Base-by-base conservation (phyloP, 2,113 vertebrate species). In the Salvelinus alpinus region DNA sequence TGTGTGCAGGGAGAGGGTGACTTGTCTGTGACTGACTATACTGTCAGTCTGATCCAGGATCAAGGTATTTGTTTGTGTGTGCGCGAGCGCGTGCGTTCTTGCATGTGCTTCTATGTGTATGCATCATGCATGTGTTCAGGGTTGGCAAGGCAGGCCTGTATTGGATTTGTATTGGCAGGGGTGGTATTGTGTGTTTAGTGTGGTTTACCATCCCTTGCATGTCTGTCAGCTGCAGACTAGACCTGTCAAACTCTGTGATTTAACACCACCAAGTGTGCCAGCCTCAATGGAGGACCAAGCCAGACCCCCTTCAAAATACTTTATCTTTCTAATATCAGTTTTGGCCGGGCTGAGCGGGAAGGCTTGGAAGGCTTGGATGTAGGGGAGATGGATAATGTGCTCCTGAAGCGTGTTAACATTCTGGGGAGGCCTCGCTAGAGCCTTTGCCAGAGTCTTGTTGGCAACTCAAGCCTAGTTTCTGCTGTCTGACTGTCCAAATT, bases 401-500 rank as follows among this genome's bases (percentile, higher is more conserved):
- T 71, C 25, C 29, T 13, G 12, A 70, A 31, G 64, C 72, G 84
- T 85, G 74, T 88, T 82, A 85, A 64, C 76, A 71, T 81, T 71
- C 83, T 82, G 86, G 84, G 82, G 80, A 78, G 82, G 80, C 88
- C 76, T 72, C 75, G 72, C 82, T 69, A 62, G 38, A 78, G 73
- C 74, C 82, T 71, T 71, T 82, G 85, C 84, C 83, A 90, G 82
- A 81, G 72, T 73, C 67, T 64, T 76, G 76, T 85, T 84, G 86
- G 81, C 79, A 80, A 81, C 82, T 48, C 81, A 82, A 54, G 83
- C 83, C 77, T 88, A 83, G 80, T 72, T 86, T 82, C 74, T 87
- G 79, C 82, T 87, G 70, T 73, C 72, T 79, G 86, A 88, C 80
- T 83, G 77, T 85, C 83, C 34, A 84, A 81, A 86, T 84, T 85